Evolutionary conservation across 2,888 invertebrate species (phyloP), one percentile per base, ranked within the genome.

Genomic region (Drosophila nr. perissopoda): DNA sequence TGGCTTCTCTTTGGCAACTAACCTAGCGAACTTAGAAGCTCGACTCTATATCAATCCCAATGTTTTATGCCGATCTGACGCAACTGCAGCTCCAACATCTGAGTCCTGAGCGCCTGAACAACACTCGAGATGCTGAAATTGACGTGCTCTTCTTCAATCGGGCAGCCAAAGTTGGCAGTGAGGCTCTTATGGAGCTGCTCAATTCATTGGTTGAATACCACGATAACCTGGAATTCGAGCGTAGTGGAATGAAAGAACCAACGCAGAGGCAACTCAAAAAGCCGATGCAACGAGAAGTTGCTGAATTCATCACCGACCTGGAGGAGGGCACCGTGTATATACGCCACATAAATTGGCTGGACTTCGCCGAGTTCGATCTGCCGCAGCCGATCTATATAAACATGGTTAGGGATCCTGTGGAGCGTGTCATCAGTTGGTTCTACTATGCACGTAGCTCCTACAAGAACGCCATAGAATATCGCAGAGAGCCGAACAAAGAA

Each of bases 131-230:
- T 59, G 96, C 97, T 0, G 95, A 95, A 63, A 94, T 95, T 31
- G 95, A 97, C 51, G 94, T 97, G 21, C 92, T 98, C 52, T 97
- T 98, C 94, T 98, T 98, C 94, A 98, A 98, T 93, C 94, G 98
- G 16, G 97, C 97, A 58, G 97, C 98, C n/a, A 98, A 98, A 93
- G 97, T 97, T 56, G 98, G 98, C 71, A 97, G 97, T 64, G 97
- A 97, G 93, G 96, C 97, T 4, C 95, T 98, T 91, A 96, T 98
- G 96, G 97, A 97, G 91, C 76, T 92, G 1, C 77, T 92, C 27
- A 69, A 64, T 2, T 64, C 78, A 2, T 53, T 92, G 52, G 84
- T 77, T 36, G 66, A 66, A 8, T 79, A 70, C 25, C 70, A 87
- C 45, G 78, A 82, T 0, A 69, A 81, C 13, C 11, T 90, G 4